Evolutionary conservation across 2,797 vertebrate genomes (phyloP).

Genomic region (Chloroceryle inda): DNA sequence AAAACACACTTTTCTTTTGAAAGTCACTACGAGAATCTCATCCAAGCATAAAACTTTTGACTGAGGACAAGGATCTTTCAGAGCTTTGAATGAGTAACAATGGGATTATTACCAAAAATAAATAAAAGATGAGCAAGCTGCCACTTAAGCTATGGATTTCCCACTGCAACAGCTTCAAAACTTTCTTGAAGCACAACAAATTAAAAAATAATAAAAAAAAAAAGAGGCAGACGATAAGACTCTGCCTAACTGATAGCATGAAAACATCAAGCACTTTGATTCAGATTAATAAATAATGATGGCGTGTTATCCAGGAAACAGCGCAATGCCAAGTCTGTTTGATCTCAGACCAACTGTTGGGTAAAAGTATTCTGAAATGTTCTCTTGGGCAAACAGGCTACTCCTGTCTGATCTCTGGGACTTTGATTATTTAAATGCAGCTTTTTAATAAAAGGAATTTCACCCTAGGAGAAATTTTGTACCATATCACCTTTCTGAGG

Average conservation of each 20-base stretch:
- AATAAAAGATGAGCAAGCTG: conserved; percentile 66
- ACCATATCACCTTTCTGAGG: neutral
- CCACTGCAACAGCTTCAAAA: conserved; percentile 53
- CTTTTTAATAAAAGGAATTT: conserved; percentile 37
- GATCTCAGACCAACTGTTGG: conserved; percentile 67
- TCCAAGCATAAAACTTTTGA: neutral
- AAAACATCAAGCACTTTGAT: conserved; percentile 68
- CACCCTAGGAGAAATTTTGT: neutral
- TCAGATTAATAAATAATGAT: conserved; percentile 72
- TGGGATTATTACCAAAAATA: conserved; percentile 10
- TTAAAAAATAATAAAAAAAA: neutral
- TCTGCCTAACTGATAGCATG: conserved; percentile 47
- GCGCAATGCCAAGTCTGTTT: conserved; percentile 57
- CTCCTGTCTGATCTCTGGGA: neutral
- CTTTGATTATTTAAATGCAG: conserved; percentile 28
- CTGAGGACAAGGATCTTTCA: neutral
- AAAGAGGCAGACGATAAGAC: conserved; percentile 29
- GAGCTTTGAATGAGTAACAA: conserved; percentile 6
- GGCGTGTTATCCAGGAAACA: conserved; percentile 69
- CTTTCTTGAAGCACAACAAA: conserved; percentile 50
- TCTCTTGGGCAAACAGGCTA: conserved; percentile 24
- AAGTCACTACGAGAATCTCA: neutral
- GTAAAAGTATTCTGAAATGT: conserved; percentile 54
- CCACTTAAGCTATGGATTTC: conserved; percentile 41
- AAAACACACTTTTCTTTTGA: neutral